Evolutionary conservation across 2,113 vertebrate genomes (phyloP).

Genomic region (Canis aureus): DNA sequence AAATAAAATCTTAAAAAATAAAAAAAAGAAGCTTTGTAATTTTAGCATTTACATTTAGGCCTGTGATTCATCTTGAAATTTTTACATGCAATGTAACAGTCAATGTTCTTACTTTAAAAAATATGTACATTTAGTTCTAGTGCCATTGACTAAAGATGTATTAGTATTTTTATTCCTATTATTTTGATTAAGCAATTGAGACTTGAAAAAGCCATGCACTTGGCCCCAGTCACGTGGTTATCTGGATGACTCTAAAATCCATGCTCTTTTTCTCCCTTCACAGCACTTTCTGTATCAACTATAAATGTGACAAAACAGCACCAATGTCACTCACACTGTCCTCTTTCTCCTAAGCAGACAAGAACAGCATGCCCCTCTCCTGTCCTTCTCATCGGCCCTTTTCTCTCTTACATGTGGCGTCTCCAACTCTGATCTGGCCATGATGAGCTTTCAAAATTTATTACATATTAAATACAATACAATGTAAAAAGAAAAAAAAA

Average conservation of each 20-base stretch:
- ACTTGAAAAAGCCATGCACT: slow-evolving; percentile 1
- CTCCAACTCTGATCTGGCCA: neutral
- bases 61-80: slow-evolving; percentile 44
- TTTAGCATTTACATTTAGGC: slow-evolving; percentile 35
- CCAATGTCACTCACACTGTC: neutral
- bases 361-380: neutral
- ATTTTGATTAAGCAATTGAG: slow-evolving; percentile 1
- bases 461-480: neutral
- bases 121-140: neutral
- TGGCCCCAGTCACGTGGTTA: neutral
- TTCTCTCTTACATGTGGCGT: neutral
- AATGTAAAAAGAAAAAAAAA: neutral
- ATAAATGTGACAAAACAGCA: neutral
- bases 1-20: neutral
- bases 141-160: neutral
- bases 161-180: slow-evolving; percentile 45
- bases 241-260: neutral
- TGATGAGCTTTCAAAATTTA: slow-evolving; percentile 14
- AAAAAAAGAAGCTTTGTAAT: neutral
- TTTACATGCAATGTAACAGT: neutral
- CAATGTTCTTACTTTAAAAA: slow-evolving; percentile 33
- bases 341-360: neutral
- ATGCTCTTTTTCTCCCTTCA: neutral
- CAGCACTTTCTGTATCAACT: neutral
- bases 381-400: neutral